Conservation (phyloP, 2,797 vertebrate genomes). For the Scomberomorus guttatus region DNA sequence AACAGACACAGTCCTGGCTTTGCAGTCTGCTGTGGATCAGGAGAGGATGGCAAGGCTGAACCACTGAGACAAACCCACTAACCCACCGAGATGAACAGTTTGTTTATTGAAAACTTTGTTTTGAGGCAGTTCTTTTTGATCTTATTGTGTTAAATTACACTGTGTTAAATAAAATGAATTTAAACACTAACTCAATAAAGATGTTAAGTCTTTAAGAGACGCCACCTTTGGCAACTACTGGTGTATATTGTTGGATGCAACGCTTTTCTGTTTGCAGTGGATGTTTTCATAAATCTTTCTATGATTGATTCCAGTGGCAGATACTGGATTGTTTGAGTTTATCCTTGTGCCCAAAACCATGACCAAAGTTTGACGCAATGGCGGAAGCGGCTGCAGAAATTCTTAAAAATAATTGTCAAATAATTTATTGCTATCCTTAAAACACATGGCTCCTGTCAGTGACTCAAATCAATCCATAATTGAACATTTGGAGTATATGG, state of each 20-base stretch:
- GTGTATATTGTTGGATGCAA: background rate
- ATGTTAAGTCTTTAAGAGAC: conserved; percentile 6
- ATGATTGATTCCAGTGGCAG: background rate
- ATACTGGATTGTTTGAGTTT: background rate
- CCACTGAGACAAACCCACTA: conserved; percentile 34
- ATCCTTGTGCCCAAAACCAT: background rate
- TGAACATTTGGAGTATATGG: too few relatives aligned
- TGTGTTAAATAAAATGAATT: conserved; percentile 59
- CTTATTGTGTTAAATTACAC: conserved; percentile 22
- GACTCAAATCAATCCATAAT: too few relatives aligned
- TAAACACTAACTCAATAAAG: conserved; percentile 22
- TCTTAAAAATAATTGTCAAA: background rate
- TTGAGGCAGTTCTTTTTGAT: background rate
- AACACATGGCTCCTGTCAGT: background rate
- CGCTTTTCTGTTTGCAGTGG: background rate
- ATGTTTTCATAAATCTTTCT: background rate
- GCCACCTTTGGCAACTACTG: background rate
- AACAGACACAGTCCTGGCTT: conserved; percentile 69
- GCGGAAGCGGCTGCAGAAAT: background rate
- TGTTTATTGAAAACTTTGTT: background rate
- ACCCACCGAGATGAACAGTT: background rate
- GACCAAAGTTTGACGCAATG: background rate
- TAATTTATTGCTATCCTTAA: background rate
- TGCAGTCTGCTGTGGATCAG: conserved; percentile 76
- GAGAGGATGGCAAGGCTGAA: conserved; percentile 63